Conservation (phyloP, 2,888 invertebrate species). For the Helleia helle region DNA sequence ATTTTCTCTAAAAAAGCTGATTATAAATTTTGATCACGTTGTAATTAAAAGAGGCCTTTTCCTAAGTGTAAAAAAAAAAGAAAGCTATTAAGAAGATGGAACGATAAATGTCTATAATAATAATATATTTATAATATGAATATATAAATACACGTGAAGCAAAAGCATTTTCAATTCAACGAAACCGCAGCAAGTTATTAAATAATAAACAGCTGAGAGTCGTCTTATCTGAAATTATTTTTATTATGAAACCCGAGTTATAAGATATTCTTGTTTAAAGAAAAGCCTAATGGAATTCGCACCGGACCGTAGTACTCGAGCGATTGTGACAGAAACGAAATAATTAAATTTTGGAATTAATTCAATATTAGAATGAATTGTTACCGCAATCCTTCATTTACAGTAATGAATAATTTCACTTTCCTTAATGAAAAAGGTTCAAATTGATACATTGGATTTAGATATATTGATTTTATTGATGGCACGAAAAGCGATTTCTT, state of each 20-base stretch:
- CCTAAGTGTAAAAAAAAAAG: too few relatives aligned
- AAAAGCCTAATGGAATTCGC: constrained; percentile 51
- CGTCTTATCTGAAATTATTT: constrained; percentile 58
- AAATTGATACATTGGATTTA: too few relatives aligned
- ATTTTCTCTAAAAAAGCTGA: too few relatives aligned
- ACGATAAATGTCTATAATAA: too few relatives aligned
- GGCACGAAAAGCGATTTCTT: too few relatives aligned
- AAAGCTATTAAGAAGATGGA: too few relatives aligned
- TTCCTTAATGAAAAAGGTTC: constrained; percentile 12
- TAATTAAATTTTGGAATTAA: constrained; percentile 45
- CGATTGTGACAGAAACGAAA: constrained; percentile 43
- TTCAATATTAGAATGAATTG: constrained; percentile 24
- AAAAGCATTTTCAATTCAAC: too few relatives aligned
- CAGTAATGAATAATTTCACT: constrained; percentile 15
- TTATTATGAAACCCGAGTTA: constrained; percentile 42
- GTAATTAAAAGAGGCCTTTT: too few relatives aligned
- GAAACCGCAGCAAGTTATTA: not conserved
- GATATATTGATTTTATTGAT: too few relatives aligned
- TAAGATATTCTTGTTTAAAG: constrained; percentile 44
- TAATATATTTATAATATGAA: too few relatives aligned
- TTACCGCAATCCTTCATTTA: constrained; percentile 21
- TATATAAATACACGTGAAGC: too few relatives aligned
- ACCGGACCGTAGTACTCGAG: constrained; percentile 39
- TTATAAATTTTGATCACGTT: too few relatives aligned
- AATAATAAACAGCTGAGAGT: constrained; percentile 24